Base-by-base conservation (phyloP, 2,888 invertebrate species). In the Axea sp. region DNA sequence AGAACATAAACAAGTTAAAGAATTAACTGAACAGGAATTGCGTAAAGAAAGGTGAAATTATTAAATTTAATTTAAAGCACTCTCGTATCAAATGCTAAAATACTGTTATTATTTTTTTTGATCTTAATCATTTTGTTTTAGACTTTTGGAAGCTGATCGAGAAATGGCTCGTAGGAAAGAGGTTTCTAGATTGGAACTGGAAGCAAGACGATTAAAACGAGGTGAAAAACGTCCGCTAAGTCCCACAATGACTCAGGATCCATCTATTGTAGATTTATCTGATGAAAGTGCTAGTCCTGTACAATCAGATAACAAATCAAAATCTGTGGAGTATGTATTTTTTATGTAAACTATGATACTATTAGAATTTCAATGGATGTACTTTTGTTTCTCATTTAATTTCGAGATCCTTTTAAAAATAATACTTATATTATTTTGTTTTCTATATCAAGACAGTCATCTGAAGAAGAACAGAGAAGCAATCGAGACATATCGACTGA, bases 111-210 rank as follows among this genome's bases (percentile, higher is more conserved):
- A n/a, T n/a, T n/a, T n/a, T n/a, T n/a, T n/a, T n/a, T n/a, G n/a
- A n/a, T n/a, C n/a, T n/a, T n/a, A n/a, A n/a, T n/a, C n/a, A n/a
- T n/a, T 15, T 39, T 47, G 26, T 67, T 77, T 30, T 30, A 83
- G 85, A 33, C 78, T 87, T 3, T 57, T 87, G 35, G 87, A 87
- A 64, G 87, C 87, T 0, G 87, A 87, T 14, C 81, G 94, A 19
- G 93, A 95, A 88, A 94, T 93, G 91, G 93, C 93, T 1, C 91
- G 93, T 78, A 90, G 94, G 55, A 95, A 94, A 86, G 92, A 94
- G 84, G 92, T 92, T 51, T 93, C 93, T 0, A 90, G 93, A 12
- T 90, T 91, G 53, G 95, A 95, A 83, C 86, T 94, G 8, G 93
- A 94, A 85, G 92, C 94, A 0, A 90, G 95, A 7, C 90, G 95